These are phyloP conservation scores for Caenorhabditis japonica DNA, from an alignment of 2,888 invertebrate species.

Conservation along the genomic window DNA sequence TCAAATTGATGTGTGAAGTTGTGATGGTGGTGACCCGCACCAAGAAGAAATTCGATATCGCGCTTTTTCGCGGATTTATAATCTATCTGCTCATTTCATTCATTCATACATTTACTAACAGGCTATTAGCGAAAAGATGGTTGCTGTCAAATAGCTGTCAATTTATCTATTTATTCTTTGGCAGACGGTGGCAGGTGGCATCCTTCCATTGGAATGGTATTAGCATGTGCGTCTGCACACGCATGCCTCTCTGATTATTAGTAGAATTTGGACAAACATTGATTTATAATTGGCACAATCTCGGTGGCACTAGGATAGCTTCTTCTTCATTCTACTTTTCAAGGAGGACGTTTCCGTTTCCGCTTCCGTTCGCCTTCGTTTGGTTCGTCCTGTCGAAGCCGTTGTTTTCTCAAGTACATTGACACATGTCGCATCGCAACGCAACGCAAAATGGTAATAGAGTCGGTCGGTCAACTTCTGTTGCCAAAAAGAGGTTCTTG, in stretches of 20 bases:
- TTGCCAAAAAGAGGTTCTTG: slow-evolving; percentile 35
- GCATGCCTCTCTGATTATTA: slow-evolving; percentile 34
- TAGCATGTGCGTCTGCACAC: slow-evolving; percentile 37
- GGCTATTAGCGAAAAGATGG: slow-evolving; percentile 1
- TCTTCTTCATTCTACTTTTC: slow-evolving; percentile 19
- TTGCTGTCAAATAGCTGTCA: slow-evolving; percentile 48
- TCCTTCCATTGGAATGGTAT: slow-evolving; percentile 46
- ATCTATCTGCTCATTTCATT: no score
- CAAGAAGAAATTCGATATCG: slow-evolving; percentile 33
- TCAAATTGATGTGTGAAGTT: slow-evolving; percentile 51
- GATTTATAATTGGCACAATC: slow-evolving; percentile 52
- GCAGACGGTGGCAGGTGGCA: slow-evolving; percentile 52
- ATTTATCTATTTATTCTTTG: slow-evolving; percentile 52
- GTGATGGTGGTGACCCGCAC: no score
- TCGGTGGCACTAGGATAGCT: slow-evolving; percentile 8
- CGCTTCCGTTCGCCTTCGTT: slow-evolving; percentile 7
- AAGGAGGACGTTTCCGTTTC: not conserved
- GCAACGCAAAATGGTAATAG: slow-evolving; percentile 49
- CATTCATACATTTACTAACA: no score
- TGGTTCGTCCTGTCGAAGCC: not conserved
- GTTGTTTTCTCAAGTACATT: slow-evolving; percentile 43
- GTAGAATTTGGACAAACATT: slow-evolving; percentile 38
- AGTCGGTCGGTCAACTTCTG: slow-evolving; percentile 23
- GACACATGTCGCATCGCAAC: slow-evolving; percentile 48
- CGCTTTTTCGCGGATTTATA: slow-evolving; percentile 14